phyloP scores from a whole-genome alignment of 2,113 vertebrate species.

The Helogale parvula region DNA sequence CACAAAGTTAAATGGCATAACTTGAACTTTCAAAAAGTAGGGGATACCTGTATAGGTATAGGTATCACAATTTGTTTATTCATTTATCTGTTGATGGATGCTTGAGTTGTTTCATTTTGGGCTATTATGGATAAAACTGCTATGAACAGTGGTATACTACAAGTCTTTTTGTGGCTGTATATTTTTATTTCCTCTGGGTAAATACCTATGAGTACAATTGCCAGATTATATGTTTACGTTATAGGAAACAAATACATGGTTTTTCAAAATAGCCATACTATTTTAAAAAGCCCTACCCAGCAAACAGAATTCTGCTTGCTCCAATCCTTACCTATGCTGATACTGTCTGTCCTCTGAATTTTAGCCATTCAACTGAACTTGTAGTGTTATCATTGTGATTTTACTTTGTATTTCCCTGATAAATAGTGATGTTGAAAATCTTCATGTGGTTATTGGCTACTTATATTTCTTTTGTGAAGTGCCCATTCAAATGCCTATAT shows the following conservation, averaged over 20 bases:
- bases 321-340: not conserved
- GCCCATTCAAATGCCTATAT: not conserved
- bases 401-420: not conserved
- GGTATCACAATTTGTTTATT: not conserved
- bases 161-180: not conserved
- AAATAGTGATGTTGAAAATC: not conserved
- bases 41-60: not conserved
- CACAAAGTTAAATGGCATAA: not conserved
- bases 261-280: not conserved
- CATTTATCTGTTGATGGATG: not conserved
- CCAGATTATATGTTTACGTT: not conserved
- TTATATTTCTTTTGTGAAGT: not conserved
- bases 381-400: not conserved
- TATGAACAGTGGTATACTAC: not conserved
- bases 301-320: not conserved
- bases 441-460: not conserved
- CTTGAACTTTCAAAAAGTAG: not conserved
- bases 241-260: not conserved
- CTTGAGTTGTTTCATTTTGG: conserved; percentile 9
- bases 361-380: not conserved
- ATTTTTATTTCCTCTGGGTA: not conserved
- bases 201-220: not conserved
- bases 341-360: conserved; percentile 26
- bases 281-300: not conserved
- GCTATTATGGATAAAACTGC: not conserved